Base-by-base conservation (phyloP, 2,113 vertebrate genomes). In the Canis aureus region DNA sequence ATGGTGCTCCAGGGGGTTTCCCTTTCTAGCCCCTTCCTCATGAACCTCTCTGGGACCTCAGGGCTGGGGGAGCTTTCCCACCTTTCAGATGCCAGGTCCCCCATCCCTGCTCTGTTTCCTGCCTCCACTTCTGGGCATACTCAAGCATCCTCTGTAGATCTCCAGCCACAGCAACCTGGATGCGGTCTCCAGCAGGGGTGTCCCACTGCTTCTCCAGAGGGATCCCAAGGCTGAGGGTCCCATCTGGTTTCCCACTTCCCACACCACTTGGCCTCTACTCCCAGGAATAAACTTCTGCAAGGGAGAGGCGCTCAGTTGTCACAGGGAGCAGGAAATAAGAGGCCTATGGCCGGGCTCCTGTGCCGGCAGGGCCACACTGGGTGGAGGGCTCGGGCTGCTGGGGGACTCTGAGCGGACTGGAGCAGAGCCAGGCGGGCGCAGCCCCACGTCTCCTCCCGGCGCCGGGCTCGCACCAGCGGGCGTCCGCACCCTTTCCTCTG, bases 241-340 rank as follows among this genome's bases (percentile, higher is more conserved):
- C 59, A 25, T 66, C 27, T 57, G 69, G 69, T 53, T 69, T 19
- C 62, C 87, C 38, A 59, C 59, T 85, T 81, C 89, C n/a, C 49
- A 91, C 55, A 62, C 27, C 84, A 60, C 35, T 74, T 66, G 92
- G 73, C 51, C 73, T 83, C 92, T 69, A 27, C 84, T 88, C 80
- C 60, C 60, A 80, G 49, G 62, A 55, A 86, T 51, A 96, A 96
- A 97, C 97, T 98, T 98, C 97, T 64, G 43, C 11, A 0, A 43
- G 49, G 69, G 51, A 91, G 93, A 55, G 27, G 69, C 7, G 57
- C 84, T 79, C 76, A 22, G 78, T 1, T 19, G 49, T 12, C 71
- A 20, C 17, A 4, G 55, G 23, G 38, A 35, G 71, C 89, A 43
- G 76, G 38, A 60, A 59, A 15, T 8, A 11, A 23, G 80, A 67